phyloP scores from a whole-genome alignment of 1,140 invertebrate genomes.

The Riptortus pedestris region DNA sequence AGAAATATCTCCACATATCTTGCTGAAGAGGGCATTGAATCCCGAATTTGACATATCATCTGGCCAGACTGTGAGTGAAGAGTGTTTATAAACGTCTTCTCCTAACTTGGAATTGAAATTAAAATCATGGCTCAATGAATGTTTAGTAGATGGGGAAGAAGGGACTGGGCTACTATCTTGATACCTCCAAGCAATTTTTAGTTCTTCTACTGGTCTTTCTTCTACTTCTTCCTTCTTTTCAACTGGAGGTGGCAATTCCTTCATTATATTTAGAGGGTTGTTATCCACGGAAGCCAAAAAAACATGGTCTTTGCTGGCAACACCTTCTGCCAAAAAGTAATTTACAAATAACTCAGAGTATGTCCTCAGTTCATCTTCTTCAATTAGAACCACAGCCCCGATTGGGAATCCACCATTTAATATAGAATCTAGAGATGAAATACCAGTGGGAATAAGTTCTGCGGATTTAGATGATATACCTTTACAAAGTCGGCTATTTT shows the following conservation, averaged over 20 bases:
- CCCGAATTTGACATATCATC: not conserved
- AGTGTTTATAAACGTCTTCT: not conserved
- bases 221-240: not conserved
- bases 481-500: not conserved
- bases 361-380: not conserved
- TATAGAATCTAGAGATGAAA: conserved; percentile 5
- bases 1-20: not conserved
- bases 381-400: not conserved
- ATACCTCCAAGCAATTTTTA: conserved; percentile 6
- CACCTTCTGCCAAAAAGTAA: not conserved
- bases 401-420: not conserved
- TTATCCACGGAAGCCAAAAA: not conserved
- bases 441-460: not conserved
- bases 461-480: not conserved
- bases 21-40: not conserved
- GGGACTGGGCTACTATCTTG: not conserved
- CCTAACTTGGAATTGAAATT: not conserved
- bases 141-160: not conserved
- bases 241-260: not conserved
- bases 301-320: not conserved
- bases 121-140: conserved; percentile 3
- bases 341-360: not conserved
- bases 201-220: not conserved
- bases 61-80: not conserved
- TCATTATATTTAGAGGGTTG: not conserved